phyloP scores from a whole-genome alignment of 64 coral and sea anemone genomes.

The Pocillopora verrucosa region DNA sequence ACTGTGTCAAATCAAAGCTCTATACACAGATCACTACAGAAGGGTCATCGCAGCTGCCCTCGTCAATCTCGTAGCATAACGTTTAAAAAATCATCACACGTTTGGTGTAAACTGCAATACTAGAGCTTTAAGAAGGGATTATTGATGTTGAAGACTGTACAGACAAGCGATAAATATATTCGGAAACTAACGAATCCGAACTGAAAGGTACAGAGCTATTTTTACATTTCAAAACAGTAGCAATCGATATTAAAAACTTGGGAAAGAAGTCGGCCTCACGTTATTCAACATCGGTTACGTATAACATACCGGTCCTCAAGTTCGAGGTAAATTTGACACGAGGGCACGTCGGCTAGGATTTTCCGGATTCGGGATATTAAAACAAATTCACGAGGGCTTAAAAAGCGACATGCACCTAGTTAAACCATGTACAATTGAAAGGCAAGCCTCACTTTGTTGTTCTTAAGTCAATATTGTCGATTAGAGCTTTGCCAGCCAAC shows the following conservation, averaged over 20 bases:
- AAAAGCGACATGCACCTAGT: background rate
- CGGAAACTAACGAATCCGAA: background rate
- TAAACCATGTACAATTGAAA: background rate
- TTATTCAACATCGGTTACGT: background rate
- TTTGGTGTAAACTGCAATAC: background rate
- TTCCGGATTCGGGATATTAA: background rate
- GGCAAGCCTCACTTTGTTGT: background rate
- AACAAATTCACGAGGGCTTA: background rate
- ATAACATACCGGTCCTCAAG: background rate
- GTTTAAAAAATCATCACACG: slow-evolving; percentile 4
- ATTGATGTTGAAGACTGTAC: background rate
- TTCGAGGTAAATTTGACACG: background rate
- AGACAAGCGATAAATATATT: no score
- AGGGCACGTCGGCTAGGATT: background rate
- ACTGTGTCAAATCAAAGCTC: background rate
- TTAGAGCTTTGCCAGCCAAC: background rate
- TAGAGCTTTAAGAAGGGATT: background rate
- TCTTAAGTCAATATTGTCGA: background rate
- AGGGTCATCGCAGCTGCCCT: slow-evolving; percentile 10
- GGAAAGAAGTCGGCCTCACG: background rate
- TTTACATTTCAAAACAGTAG: background rate
- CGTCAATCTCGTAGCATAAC: background rate
- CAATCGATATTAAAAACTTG: background rate
- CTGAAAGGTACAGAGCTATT: background rate
- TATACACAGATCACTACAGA: background rate